Percentiles rank a stretch among this genome's conserved stretches.
These are phyloP conservation scores for Oegoconia quadripuncta DNA, from an alignment of 2,888 invertebrate genomes.

Conservation along the genomic window DNA sequence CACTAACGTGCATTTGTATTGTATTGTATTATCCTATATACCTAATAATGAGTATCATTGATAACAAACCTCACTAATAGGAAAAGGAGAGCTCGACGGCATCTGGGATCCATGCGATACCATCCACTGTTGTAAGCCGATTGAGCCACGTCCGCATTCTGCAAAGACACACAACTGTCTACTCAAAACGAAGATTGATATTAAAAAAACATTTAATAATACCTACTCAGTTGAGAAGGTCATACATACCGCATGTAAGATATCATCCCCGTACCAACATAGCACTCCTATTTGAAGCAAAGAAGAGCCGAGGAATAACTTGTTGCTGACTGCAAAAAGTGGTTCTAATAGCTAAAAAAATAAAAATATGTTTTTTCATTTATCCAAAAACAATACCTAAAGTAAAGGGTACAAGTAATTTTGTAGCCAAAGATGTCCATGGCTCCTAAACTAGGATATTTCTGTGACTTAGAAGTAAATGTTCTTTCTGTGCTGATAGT, in stretches of 20 bases:
- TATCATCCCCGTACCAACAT: constrained; percentile 72
- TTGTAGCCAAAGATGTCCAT: too few relatives aligned
- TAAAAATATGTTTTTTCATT: constrained; percentile 1
- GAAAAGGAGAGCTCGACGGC: constrained; percentile 56
- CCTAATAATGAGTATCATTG: background rate
- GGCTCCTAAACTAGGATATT: too few relatives aligned
- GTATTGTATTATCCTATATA: background rate
- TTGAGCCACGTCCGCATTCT: constrained; percentile 59
- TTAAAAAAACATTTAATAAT: too few relatives aligned
- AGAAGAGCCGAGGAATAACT: constrained; percentile 59
- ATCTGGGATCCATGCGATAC: constrained; percentile 58
- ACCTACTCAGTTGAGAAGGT: too few relatives aligned
- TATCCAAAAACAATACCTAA: too few relatives aligned
- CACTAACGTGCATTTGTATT: too few relatives aligned
- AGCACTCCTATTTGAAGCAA: constrained; percentile 66
- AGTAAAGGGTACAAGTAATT: too few relatives aligned
- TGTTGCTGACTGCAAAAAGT: constrained; percentile 56
- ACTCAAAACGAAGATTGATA: too few relatives aligned
- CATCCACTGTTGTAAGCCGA: constrained; percentile 64
- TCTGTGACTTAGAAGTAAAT: too few relatives aligned
- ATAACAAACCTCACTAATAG: constrained; percentile 52
- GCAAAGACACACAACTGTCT: constrained; percentile 17
- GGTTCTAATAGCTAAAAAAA: constrained; percentile 62
- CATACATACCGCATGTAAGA: constrained; percentile 58
- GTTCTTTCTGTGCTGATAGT: too few relatives aligned